phyloP scores from a whole-genome alignment of 2,797 vertebrate genomes.

The Lithobates sylvaticus region DNA sequence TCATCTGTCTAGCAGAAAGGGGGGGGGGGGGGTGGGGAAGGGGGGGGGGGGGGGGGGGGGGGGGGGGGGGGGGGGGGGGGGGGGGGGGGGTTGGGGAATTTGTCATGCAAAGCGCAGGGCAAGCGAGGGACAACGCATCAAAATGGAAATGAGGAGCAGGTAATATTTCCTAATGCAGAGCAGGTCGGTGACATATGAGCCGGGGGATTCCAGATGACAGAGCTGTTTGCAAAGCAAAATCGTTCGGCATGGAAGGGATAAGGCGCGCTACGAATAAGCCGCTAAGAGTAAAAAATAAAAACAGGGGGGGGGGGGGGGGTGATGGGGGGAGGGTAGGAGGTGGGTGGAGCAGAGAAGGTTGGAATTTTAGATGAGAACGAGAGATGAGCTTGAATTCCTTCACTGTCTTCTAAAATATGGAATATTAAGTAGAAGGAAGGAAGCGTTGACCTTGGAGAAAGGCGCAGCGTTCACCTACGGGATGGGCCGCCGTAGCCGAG shows the following conservation, averaged over 20 bases:
- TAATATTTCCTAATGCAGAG: slow-evolving; percentile 63
- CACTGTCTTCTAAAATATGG: slow-evolving; percentile 11
- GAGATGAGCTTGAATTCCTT: slow-evolving; percentile 7
- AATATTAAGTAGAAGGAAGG: slow-evolving; percentile 23
- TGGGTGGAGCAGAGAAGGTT: not conserved
- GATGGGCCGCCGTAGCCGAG: too few species aligned
- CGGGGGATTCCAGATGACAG: slow-evolving; percentile 62
- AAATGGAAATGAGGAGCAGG: slow-evolving; percentile 60
- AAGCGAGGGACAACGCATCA: slow-evolving; percentile 58
- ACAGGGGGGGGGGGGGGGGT: not conserved
- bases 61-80: not conserved
- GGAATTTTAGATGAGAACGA: slow-evolving; percentile 37
- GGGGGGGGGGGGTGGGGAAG: slow-evolving; percentile 7
- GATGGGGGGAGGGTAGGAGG: not conserved
- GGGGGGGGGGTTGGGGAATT: slow-evolving; percentile 39
- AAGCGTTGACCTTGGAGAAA: slow-evolving; percentile 28
- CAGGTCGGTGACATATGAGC: slow-evolving; percentile 62
- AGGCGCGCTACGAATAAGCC: slow-evolving; percentile 1
- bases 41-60: slow-evolving; percentile 32
- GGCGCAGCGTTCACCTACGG: not conserved
- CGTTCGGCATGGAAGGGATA: slow-evolving; percentile 52
- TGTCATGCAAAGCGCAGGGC: slow-evolving; percentile 60
- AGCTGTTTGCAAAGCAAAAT: slow-evolving; percentile 62
- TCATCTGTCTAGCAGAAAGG: slow-evolving; percentile 40
- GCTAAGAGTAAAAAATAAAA: not conserved